phyloP scores from a whole-genome alignment of 2,113 vertebrate genomes.

The Diadophis punctatus region DNA sequence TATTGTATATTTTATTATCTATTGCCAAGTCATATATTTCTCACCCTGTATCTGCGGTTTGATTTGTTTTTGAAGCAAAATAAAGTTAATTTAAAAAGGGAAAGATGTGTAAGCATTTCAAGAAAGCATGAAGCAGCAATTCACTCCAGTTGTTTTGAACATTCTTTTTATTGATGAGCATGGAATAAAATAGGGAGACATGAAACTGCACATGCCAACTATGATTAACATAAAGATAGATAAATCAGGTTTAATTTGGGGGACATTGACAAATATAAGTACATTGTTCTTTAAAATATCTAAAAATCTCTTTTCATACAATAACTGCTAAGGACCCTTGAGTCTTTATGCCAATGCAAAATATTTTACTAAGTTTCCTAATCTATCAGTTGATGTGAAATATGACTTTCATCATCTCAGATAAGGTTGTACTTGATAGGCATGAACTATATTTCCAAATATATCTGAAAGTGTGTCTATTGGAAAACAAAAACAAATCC shows the following conservation, averaged over 20 bases:
- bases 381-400: neutral
- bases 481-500: too few relatives aligned
- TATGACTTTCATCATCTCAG: too few relatives aligned
- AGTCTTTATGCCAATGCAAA: neutral
- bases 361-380: neutral
- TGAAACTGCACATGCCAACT: neutral
- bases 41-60: neutral
- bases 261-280: neutral
- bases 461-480: too few relatives aligned
- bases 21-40: neutral
- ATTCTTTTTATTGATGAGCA: constrained; percentile 39
- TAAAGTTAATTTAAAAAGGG: neutral
- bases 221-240: neutral
- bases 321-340: neutral
- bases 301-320: neutral
- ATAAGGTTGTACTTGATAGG: too few relatives aligned
- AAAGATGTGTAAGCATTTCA: neutral
- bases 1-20: neutral
- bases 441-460: neutral
- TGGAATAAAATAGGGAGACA: neutral
- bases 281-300: neutral
- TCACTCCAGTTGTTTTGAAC: constrained; percentile 4
- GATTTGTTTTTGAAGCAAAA: neutral
- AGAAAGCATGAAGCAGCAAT: constrained; percentile 18
- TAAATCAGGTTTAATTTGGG: neutral